Percentiles rank a stretch among this genome's conserved stretches.
phyloP scores from a whole-genome alignment of 30 jellyfish, hydroid and myxozoan species.

The Sanderia malayensis region DNA sequence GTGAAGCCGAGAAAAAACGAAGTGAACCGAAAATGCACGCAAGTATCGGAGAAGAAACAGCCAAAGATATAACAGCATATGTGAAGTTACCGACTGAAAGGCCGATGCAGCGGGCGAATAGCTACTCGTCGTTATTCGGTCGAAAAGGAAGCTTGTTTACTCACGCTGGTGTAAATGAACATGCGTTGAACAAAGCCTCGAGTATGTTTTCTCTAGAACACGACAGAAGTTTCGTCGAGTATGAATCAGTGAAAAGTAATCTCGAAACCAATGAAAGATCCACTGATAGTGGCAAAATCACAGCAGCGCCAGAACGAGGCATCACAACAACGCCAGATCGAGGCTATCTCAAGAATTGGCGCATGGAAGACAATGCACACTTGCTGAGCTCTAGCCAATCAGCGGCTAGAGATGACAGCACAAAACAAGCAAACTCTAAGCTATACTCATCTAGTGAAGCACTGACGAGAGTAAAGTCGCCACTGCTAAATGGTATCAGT shows the following conservation, averaged over 20 bases:
- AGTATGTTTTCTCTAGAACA: background rate
- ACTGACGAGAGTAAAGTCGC: too few relatives aligned
- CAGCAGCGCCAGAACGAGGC: background rate
- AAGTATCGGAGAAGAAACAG: background rate
- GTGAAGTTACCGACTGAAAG: background rate
- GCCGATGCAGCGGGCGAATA: constrained; percentile 36
- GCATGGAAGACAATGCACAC: background rate
- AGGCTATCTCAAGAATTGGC: background rate
- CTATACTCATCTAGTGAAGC: background rate
- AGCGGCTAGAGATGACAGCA: background rate
- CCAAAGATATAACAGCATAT: background rate
- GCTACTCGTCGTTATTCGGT: constrained; percentile 59
- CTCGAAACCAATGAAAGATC: background rate
- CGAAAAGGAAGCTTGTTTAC: constrained; percentile 58
- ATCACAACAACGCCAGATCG: background rate
- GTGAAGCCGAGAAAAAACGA: background rate
- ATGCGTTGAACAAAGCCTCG: background rate
- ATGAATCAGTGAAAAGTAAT: background rate
- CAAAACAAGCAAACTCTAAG: background rate
- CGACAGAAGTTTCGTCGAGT: background rate
- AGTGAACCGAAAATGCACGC: background rate
- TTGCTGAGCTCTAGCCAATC: constrained; percentile 6
- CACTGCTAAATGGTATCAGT: background rate
- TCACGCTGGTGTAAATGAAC: constrained; percentile 3
- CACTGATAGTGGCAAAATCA: background rate